Percentiles rank a stretch among this genome's conserved stretches.
Conservation (phyloP, 2,888 invertebrate genomes). For the Melangyna quadrimaculata region DNA sequence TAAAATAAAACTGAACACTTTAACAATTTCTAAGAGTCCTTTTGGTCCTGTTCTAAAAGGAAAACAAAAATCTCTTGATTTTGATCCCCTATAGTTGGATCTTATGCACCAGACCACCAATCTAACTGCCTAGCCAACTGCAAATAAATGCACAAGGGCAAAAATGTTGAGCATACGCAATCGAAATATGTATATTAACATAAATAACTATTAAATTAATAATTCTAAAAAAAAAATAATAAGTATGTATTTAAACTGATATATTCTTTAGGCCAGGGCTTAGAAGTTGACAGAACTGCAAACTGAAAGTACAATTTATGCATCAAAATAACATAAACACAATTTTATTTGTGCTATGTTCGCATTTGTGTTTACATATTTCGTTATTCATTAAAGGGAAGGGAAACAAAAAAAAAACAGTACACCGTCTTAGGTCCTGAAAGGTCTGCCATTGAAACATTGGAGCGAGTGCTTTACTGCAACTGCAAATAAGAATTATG, state of each 20-base stretch:
- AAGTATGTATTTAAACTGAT: neutral
- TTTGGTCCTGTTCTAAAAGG: neutral
- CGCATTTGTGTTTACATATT: neutral
- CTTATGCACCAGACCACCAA: neutral
- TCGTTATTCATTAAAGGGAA: neutral
- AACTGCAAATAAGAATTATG: too few relatives aligned
- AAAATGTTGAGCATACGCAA: neutral
- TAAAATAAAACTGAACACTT: neutral
- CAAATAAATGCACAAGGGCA: neutral
- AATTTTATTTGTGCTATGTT: neutral
- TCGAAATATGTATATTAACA: neutral
- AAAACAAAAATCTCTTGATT: neutral
- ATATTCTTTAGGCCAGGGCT: neutral
- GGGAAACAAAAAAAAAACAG: neutral
- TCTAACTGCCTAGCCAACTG: neutral
- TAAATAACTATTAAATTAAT: neutral
- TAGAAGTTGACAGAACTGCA: neutral
- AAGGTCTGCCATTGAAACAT: too few relatives aligned
- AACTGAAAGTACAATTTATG: neutral
- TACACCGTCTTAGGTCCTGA: neutral
- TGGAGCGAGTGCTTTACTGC: too few relatives aligned
- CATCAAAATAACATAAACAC: too few relatives aligned
- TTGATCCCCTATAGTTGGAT: neutral
- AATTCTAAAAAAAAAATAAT: neutral
- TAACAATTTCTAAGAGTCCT: neutral